Evolutionary conservation across 2,888 invertebrate species (phyloP).

Genomic region (Drosophila sordidula): DNA sequence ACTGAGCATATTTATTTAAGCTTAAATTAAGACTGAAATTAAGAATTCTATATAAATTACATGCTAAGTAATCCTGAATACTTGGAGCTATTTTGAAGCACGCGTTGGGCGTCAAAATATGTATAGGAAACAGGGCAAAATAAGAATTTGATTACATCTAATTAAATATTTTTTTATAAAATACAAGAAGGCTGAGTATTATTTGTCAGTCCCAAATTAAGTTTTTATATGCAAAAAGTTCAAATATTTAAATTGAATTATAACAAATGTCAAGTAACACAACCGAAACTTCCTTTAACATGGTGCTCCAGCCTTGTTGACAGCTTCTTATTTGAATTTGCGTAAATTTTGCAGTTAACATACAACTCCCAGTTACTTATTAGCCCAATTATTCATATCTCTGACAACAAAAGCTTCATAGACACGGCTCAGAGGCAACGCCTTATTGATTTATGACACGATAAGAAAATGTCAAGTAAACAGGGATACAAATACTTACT

Average conservation of each 20-base stretch:
- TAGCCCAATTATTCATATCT: not conserved
- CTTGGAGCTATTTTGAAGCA: too few species aligned
- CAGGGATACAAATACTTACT: constrained; percentile 52
- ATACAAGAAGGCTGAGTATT: too few species aligned
- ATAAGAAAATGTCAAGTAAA: constrained; percentile 2
- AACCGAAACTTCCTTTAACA: too few species aligned
- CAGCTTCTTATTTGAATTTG: not conserved
- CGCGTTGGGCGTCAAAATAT: too few species aligned
- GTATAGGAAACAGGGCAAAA: too few species aligned
- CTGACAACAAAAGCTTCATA: not conserved
- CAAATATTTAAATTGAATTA: not conserved
- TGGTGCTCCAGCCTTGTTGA: not conserved
- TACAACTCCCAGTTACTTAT: not conserved
- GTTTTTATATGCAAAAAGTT: too few species aligned
- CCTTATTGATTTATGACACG: constrained; percentile 6
- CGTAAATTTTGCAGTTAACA: not conserved
- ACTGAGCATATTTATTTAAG: not conserved
- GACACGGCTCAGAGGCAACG: not conserved
- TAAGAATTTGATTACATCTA: too few species aligned
- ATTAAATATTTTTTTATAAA: too few species aligned
- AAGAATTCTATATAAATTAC: too few species aligned
- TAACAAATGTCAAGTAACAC: not conserved
- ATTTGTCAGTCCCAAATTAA: too few species aligned
- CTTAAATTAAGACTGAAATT: not conserved
- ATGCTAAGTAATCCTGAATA: too few species aligned